Evolutionary conservation across 2,888 invertebrate genomes (phyloP).

Genomic region (Eustalomyia histrio): DNA sequence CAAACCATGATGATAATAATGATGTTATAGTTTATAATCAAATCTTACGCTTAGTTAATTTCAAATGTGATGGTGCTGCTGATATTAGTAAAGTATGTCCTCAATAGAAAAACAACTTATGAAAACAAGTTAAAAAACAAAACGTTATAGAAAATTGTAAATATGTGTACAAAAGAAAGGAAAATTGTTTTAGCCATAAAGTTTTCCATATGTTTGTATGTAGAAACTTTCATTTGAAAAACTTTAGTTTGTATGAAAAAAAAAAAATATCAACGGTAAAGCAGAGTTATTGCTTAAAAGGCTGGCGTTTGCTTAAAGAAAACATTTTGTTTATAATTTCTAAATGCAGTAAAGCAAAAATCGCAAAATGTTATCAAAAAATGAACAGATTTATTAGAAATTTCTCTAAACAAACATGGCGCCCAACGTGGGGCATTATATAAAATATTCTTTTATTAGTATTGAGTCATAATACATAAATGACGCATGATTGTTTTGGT

Average conservation of each 20-base stretch:
- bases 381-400: too few species aligned
- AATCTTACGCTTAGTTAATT: slow-evolving; percentile 57
- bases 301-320: too few species aligned
- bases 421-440: too few species aligned
- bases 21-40: slow-evolving; percentile 48
- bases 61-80: slow-evolving; percentile 24
- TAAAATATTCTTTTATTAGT: too few species aligned
- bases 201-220: neutral
- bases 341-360: too few species aligned
- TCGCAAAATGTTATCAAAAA: too few species aligned
- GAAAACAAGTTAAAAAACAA: neutral
- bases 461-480: too few species aligned
- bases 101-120: neutral
- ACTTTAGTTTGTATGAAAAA: neutral
- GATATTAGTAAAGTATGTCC: neutral
- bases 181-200: slow-evolving; percentile 4
- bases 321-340: too few species aligned
- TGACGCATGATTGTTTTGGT: too few species aligned
- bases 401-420: too few species aligned
- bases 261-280: too few species aligned
- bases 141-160: neutral
- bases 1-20: slow-evolving; percentile 3
- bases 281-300: too few species aligned
- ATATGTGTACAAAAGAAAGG: slow-evolving; percentile 1
- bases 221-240: slow-evolving; percentile 2